Evolutionary conservation across 2,888 invertebrate species (phyloP).

Genomic region (Alitta virens): DNA sequence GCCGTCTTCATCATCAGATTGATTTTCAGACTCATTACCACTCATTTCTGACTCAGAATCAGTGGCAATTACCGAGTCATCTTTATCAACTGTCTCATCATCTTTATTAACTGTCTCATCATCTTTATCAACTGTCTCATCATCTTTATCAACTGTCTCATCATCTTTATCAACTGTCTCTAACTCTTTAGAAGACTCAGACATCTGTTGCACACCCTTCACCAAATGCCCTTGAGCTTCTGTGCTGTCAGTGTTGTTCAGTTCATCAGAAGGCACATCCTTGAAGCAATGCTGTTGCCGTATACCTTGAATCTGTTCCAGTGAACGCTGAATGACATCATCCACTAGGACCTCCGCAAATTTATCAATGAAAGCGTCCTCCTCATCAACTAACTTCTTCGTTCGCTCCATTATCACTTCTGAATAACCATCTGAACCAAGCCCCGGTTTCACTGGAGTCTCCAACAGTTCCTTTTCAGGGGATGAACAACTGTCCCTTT

Average conservation of each 20-base stretch:
- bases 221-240: background rate
- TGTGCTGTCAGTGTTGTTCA: background rate
- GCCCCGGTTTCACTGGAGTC: background rate
- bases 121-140: constrained; percentile 8
- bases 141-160: constrained; percentile 6
- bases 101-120: background rate
- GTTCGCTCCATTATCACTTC: background rate
- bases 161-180: background rate
- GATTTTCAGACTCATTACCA: background rate
- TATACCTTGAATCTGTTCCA: no score
- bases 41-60: background rate
- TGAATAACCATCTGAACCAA: background rate
- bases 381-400: background rate
- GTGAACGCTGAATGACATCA: no score
- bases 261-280: background rate
- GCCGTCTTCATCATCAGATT: background rate
- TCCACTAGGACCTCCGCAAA: no score
- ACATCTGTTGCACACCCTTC: background rate
- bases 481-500: background rate
- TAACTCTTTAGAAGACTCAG: background rate
- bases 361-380: no score
- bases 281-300: background rate
- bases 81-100: constrained; percentile 1
- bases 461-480: background rate
- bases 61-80: background rate